Conservation (phyloP, 1,140 invertebrate genomes). For the Brachionus rubens region DNA sequence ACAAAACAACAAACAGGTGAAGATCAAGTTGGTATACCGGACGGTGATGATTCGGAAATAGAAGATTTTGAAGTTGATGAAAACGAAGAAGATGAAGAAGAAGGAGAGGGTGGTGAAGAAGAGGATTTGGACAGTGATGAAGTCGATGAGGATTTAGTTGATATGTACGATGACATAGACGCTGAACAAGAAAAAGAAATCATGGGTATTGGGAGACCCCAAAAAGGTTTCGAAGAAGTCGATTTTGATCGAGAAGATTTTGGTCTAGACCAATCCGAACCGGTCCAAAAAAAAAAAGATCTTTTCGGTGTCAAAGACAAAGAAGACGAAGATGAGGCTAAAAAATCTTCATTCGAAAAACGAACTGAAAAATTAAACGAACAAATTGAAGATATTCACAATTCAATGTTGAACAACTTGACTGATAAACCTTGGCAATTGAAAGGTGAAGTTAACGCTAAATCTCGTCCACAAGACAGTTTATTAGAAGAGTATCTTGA, state of each 20-base stretch:
- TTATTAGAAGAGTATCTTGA: conserved; percentile 84
- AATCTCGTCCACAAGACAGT: conserved; percentile 80
- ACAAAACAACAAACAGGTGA: neutral
- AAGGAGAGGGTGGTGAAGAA: neutral
- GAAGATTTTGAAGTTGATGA: conserved; percentile 39
- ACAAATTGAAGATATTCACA: conserved; percentile 75
- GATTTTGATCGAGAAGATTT: conserved; percentile 46
- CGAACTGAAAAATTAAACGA: conserved; percentile 9
- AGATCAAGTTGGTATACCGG: neutral
- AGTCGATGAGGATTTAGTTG: conserved; percentile 1
- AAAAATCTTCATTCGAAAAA: conserved; percentile 23
- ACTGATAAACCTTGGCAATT: conserved; percentile 86
- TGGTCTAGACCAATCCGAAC: conserved; percentile 8
- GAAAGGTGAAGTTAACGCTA: conserved; percentile 78
- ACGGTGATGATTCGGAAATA: conserved; percentile 25
- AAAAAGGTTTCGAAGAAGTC: conserved; percentile 32
- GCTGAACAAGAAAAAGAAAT: conserved; percentile 41
- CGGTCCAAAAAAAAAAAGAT: neutral
- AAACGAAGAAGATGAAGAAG: neutral
- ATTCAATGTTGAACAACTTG: conserved; percentile 64
- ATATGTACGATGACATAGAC: neutral
- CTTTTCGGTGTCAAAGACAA: neutral
- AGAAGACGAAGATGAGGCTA: neutral
- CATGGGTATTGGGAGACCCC: conserved; percentile 2
- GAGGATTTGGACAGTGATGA: conserved; percentile 12